Base-by-base conservation (phyloP, 2,888 invertebrate genomes). In the Melanchra persicariae region DNA sequence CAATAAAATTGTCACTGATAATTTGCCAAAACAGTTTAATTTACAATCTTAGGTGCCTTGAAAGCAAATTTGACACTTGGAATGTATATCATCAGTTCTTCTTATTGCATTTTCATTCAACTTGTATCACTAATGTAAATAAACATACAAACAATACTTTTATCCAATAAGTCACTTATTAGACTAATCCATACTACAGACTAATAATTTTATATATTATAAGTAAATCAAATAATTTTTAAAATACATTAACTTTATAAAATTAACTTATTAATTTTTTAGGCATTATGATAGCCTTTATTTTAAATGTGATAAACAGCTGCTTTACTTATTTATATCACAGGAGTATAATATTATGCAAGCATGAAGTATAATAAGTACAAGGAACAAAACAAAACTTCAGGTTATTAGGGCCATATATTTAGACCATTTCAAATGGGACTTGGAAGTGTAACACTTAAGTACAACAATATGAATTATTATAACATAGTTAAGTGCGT, bases 311-410 rank as follows among this genome's bases (percentile, higher is more conserved):
- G 70, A 72, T 66, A 65, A 77, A 78, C 65, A 65, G 77, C 79
- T 66, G 83, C 65, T 70, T 74, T 59, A 75, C 59, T 69, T 79
- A 78, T 67, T 78, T 76, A 80, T 82, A 84, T 85, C 85, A 85
- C 85, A 85, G 85, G 75, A 84, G 76, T 81, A 76, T 68, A 83
- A 73, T 85, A 86, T 85, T 85, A 81, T 87, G 80, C 80, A 80
- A 79, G 76, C 52, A 5, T 30, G 19, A 68, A 64, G 71, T 19
- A 74, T 71, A 43, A 43, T 26, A 55, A 57, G 43, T 73, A 69
- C 73, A 54, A 54, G 45, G 26, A 49, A 40, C 55, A 57, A 61
- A 66, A 51, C 54, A 43, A 67, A 70, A 54, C 45, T 17, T 30
- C 17, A 24, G 34, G 7, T 63, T n/a, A 51, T 10, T 30, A 72